Evolutionary conservation across 2,797 vertebrate genomes (phyloP), one percentile per base, ranked within the genome.

Genomic region (Neosalanx taihuensis): DNA sequence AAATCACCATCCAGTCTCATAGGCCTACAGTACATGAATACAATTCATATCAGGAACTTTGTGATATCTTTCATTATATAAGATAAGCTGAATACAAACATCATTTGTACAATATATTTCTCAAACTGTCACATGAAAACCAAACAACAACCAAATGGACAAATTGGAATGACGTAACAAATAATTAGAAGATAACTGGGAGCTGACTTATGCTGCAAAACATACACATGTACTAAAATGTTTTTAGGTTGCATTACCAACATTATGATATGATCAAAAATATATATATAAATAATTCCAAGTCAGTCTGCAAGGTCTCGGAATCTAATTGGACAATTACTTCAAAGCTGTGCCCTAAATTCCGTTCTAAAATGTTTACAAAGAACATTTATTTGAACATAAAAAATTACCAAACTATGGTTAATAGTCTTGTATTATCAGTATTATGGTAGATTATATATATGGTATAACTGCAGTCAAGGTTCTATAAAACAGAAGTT

Each of bases 1-100:
- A 72, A 73, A 23, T 18, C 66, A 2, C 69, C 41, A 46, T 46
- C 10, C 41, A 46, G 67, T 49, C 49, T 41, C 53, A 64, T 46
- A n/a, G 37, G 37, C 61, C 61, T 37, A 20, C 61, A 33, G 29
- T 37, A 65, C 41, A 49, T 41, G 10, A 12, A 20, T n/a, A 26
- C 29, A 6, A 71, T 7, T 64, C 61, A 71, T 64, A 72, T 56
- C 18, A 57, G 18, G 35, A 35, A 68, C 29, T 30, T 33, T 53
- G 2, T n/a, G 3, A 68, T 7, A 31, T 18, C 23, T 53, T 49
- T 53, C 41, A 46, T n/a, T 49, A 67, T 51, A 18, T 18, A n/a
- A 10, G 6, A 57, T 57, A 56, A 33, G 9, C 35, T 33, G 18
- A 56, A 67, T 51, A 37, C 35, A 18, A 51, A 67, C 23, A 65